phyloP scores from a whole-genome alignment of 2,888 invertebrate genomes.

The Exocentrus adspersus region DNA sequence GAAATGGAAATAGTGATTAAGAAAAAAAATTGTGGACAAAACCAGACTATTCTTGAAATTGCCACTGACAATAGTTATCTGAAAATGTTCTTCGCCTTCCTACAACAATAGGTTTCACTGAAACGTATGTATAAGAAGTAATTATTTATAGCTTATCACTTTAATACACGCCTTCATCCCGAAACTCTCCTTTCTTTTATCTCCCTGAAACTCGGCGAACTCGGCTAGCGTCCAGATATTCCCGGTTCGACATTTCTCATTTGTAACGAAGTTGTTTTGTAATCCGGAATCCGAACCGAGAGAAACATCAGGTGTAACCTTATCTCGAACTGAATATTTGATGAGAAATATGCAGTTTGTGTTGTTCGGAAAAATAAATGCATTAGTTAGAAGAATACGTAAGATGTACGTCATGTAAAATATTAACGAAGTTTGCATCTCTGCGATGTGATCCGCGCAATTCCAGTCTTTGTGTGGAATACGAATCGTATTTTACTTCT shows the following conservation, averaged over 20 bases:
- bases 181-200: not conserved
- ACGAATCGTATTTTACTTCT: conserved; percentile 7
- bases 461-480: conserved; percentile 2
- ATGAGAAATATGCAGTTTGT: conserved; percentile 8
- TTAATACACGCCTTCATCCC: not conserved
- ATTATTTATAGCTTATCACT: not conserved
- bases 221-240: not conserved
- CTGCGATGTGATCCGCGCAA: conserved; percentile 7
- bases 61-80: too few relatives aligned
- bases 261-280: conserved; percentile 11
- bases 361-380: conserved; percentile 3
- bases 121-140: not conserved
- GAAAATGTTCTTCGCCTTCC: too few relatives aligned
- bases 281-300: not conserved
- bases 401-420: conserved; percentile 24
- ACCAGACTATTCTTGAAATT: too few relatives aligned
- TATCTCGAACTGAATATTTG: conserved; percentile 11
- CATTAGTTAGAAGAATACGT: conserved; percentile 13
- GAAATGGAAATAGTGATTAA: too few relatives aligned
- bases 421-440: conserved; percentile 24
- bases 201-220: not conserved
- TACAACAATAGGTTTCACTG: not conserved
- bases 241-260: conserved; percentile 14
- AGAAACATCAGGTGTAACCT: conserved; percentile 9
- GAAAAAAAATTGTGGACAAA: too few relatives aligned